Percentiles rank a stretch among this genome's conserved stretches.
These are phyloP conservation scores for Chrysomallon squamiferum DNA, from an alignment of 1,140 invertebrate species.

Conservation along the genomic window DNA sequence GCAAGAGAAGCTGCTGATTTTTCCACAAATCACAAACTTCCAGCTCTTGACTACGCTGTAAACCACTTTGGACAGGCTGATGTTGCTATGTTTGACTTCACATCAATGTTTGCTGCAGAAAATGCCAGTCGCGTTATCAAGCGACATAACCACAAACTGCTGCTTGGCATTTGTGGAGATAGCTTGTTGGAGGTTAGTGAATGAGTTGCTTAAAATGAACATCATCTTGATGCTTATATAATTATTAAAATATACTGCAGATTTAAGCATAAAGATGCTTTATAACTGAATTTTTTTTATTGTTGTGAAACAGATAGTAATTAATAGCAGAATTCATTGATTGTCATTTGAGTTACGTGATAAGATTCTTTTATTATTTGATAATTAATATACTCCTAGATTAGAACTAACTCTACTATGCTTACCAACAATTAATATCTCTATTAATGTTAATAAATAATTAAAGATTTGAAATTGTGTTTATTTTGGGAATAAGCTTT, in stretches of 20 bases:
- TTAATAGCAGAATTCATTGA: no score
- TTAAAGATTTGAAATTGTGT: no score
- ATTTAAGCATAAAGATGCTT: not conserved
- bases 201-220: no score
- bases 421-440: no score
- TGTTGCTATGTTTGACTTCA: constrained; percentile 99
- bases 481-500: no score
- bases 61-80: constrained; percentile 98
- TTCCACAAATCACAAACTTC: constrained; percentile 90
- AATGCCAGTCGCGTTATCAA: constrained; percentile 86
- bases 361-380: no score
- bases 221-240: not conserved
- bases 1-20: constrained; percentile 95
- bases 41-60: constrained; percentile 91
- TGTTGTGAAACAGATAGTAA: not conserved
- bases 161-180: constrained; percentile 93
- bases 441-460: no score
- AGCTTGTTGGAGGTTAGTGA: constrained; percentile 85
- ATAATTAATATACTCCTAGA: no score
- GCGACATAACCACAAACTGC: constrained; percentile 77
- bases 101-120: constrained; percentile 97
- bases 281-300: not conserved
- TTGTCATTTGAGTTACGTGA: no score
- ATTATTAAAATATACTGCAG: not conserved
- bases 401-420: no score